These are phyloP conservation scores for Dolichopus griseipennis DNA, from an alignment of 2,888 invertebrate genomes.

Conservation along the genomic window DNA sequence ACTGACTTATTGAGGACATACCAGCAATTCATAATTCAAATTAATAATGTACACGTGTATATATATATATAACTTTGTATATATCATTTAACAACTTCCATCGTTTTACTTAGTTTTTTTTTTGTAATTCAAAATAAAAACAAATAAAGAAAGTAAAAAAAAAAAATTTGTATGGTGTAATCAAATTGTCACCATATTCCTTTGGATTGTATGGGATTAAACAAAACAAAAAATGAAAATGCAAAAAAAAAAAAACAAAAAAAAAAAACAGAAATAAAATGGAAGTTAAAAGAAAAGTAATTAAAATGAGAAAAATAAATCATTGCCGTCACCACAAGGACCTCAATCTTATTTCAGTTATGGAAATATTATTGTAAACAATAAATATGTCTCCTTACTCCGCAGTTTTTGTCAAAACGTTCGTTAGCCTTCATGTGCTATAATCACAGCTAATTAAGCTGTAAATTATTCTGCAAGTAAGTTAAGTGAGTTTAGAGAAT, in stretches of 20 bases:
- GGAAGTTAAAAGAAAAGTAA: neutral
- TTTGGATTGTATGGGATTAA: neutral
- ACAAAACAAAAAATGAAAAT: too few species aligned
- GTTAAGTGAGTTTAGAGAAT: too few species aligned
- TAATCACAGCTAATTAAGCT: too few species aligned
- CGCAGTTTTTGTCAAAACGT: too few species aligned
- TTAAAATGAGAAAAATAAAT: neutral
- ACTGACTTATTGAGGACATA: neutral
- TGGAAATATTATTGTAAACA: too few species aligned
- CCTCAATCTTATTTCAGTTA: neutral
- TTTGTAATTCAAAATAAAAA: neutral
- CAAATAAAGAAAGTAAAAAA: neutral
- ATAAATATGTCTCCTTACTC: too few species aligned
- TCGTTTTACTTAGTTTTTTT: too few species aligned
- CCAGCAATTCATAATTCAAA: neutral
- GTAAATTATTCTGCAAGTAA: too few species aligned
- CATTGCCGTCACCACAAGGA: neutral
- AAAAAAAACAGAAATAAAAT: neutral
- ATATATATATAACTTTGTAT: too few species aligned
- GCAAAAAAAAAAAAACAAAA: neutral
- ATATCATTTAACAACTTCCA: neutral
- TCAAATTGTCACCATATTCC: neutral
- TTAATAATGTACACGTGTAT: too few species aligned
- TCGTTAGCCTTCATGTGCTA: too few species aligned
- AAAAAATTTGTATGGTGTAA: too few species aligned